A percentile compares a stretch with the other conserved stretches of the same genome.
These are phyloP conservation scores for Plagodis dolabraria DNA, from an alignment of 2,888 invertebrate species.

Conservation along the genomic window DNA sequence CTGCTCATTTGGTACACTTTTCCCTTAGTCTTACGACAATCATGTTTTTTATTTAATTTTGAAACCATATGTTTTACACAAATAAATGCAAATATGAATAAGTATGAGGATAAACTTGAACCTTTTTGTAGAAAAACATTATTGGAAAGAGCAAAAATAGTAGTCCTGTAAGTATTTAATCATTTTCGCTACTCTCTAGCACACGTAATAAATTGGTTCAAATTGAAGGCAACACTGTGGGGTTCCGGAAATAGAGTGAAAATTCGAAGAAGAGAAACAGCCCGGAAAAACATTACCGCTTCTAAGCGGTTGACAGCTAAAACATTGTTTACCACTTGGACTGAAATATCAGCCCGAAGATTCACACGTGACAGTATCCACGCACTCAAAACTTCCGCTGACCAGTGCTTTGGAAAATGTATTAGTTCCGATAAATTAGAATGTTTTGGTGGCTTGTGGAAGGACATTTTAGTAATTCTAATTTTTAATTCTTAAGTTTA, in stretches of 20 bases:
- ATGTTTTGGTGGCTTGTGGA: not conserved
- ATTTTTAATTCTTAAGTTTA: too few relatives aligned
- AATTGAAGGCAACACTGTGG: slow-evolving; percentile 13
- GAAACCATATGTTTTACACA: too few relatives aligned
- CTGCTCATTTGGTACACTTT: too few relatives aligned
- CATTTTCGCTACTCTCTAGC: slow-evolving; percentile 2
- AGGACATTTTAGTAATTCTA: too few relatives aligned
- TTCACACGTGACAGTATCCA: slow-evolving; percentile 22
- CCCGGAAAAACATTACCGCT: slow-evolving; percentile 37
- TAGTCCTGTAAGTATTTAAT: not conserved
- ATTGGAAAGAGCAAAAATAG: not conserved
- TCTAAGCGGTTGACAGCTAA: slow-evolving; percentile 28
- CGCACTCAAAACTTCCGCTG: slow-evolving; percentile 9
- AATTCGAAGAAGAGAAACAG: slow-evolving; percentile 29
- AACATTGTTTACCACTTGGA: slow-evolving; percentile 32
- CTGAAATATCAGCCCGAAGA: slow-evolving; percentile 41
- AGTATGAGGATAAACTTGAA: too few relatives aligned
- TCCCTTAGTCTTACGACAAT: too few relatives aligned
- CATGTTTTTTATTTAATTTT: too few relatives aligned
- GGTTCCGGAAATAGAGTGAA: slow-evolving; percentile 8
- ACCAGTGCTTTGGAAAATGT: not conserved
- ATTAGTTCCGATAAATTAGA: not conserved
- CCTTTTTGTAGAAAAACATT: too few relatives aligned
- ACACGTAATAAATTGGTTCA: slow-evolving; percentile 10
- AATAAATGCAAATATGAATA: too few relatives aligned